A percentile compares a stretch with the other conserved stretches of the same genome.
Conservation (phyloP, 2,113 vertebrate genomes). For the Megalops atlanticus region DNA sequence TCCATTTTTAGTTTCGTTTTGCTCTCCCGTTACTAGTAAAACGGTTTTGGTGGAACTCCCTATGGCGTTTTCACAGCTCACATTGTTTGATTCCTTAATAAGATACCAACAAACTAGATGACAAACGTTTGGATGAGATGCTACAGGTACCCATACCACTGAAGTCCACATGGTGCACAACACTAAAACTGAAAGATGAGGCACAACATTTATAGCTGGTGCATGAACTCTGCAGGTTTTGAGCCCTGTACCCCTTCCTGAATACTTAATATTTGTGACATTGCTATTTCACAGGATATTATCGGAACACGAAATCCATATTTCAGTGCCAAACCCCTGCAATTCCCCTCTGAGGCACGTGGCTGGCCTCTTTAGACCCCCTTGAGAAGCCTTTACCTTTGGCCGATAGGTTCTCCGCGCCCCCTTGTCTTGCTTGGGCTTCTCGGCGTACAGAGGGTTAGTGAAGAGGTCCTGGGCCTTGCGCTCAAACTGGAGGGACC, state of each 20-base stretch:
- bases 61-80: too few relatives aligned
- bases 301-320: too few relatives aligned
- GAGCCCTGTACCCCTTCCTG: background rate
- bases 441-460: slow-evolving; percentile 82
- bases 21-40: background rate
- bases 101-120: too few relatives aligned
- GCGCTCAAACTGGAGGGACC: slow-evolving; percentile 84
- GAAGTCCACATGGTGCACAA: background rate
- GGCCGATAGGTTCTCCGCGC: slow-evolving; percentile 67
- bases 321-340: too few relatives aligned
- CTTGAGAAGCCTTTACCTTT: slow-evolving; percentile 67
- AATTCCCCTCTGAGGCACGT: too few relatives aligned
- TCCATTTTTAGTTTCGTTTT: background rate
- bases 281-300: too few relatives aligned
- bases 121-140: too few relatives aligned
- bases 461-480: slow-evolving; percentile 80
- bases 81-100: background rate
- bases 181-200: background rate
- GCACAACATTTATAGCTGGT: background rate
- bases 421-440: slow-evolving; percentile 73
- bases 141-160: too few relatives aligned
- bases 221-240: background rate
- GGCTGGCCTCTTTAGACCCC: background rate
- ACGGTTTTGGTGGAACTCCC: too few relatives aligned
- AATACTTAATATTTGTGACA: background rate